A percentile compares a stretch with the other conserved stretches of the same genome.
phyloP scores from a whole-genome alignment of 2,797 vertebrate genomes.

The Coilia nasus region DNA sequence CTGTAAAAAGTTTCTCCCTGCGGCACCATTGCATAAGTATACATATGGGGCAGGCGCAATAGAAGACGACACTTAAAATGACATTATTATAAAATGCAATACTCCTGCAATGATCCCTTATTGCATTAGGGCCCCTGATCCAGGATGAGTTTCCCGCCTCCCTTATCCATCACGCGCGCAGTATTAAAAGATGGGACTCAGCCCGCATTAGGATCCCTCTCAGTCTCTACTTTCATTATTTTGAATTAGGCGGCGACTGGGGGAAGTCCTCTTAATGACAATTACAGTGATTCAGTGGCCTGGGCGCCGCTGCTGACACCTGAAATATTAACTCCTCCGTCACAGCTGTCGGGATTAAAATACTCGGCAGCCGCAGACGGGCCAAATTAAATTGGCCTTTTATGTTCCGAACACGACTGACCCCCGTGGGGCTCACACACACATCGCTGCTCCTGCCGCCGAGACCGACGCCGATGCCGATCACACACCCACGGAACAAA shows the following conservation, averaged over 20 bases:
- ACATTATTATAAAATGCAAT: constrained; percentile 99
- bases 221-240: constrained; percentile 99
- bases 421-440: constrained; percentile 93
- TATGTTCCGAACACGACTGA: constrained; percentile 99
- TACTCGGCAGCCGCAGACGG: constrained; percentile 99
- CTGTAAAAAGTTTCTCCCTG: constrained; percentile 96
- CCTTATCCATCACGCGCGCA: constrained; percentile 99
- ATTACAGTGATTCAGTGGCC: constrained; percentile 99
- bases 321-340: constrained; percentile 99
- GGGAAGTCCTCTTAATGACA: constrained; percentile 99
- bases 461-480: neutral
- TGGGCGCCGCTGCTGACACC: constrained; percentile 99
- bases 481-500: constrained; percentile 41
- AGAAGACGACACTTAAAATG: constrained; percentile 99
- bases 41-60: constrained; percentile 99
- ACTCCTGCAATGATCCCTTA: constrained; percentile 99
- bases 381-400: constrained; percentile 99
- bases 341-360: constrained; percentile 99
- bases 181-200: constrained; percentile 99
- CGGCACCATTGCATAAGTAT: constrained; percentile 97
- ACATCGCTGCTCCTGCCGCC: constrained; percentile 68
- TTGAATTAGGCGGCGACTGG: constrained; percentile 99
- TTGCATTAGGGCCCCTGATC: constrained; percentile 99
- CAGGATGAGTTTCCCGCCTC: constrained; percentile 99
- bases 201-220: constrained; percentile 99